Evolutionary conservation across 2,113 vertebrate species (phyloP), one percentile per base, ranked within the genome.

Genomic region (Sorex fumeus): DNA sequence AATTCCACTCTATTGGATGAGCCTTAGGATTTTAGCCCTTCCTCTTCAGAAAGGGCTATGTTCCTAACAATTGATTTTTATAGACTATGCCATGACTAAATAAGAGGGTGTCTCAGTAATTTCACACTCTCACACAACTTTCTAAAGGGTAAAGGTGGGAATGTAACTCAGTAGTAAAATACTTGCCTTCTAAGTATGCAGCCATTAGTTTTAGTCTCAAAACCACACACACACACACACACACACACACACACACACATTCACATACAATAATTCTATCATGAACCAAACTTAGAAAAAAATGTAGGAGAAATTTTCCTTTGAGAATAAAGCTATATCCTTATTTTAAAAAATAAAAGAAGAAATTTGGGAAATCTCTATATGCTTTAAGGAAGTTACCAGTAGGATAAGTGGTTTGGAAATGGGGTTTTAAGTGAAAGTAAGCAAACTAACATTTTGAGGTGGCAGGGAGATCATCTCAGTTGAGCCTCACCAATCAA

Each of bases 21-120:
- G 15, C 57, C 40, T 3, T 23, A 13, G 6, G 18, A 62, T 75
- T 62, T 84, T 84, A 45, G 89, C 34, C 34, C 28, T 81, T 7
- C 36, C 43, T 80, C 3, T 76, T 53, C 75, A 67, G 34, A 80
- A 25, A 90, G 19, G 32, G 32, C 57, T 43, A 12, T 62, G 88
- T 76, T 90, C 32, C 79, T 50, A 50, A 78, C 40, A 30, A 64
- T 91, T 86, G 53, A 27, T 76, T 67, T 75, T 53, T 66, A 72
- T 74, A 91, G n/a, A 19, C 13, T 64, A 64, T 4, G 2, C 27
- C 11, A 70, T 6, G 62, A 47, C 70, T 66, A 28, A 43, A 13
- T 28, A 50, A 50, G 47, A 50, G 2, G 7, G 32, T 34, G 4
- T 69, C 45, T 47, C 30, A 34, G 62, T 36, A 7, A 87, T 8